Conservation (phyloP, 2,888 invertebrate species). For the Epiblema foenella region DNA sequence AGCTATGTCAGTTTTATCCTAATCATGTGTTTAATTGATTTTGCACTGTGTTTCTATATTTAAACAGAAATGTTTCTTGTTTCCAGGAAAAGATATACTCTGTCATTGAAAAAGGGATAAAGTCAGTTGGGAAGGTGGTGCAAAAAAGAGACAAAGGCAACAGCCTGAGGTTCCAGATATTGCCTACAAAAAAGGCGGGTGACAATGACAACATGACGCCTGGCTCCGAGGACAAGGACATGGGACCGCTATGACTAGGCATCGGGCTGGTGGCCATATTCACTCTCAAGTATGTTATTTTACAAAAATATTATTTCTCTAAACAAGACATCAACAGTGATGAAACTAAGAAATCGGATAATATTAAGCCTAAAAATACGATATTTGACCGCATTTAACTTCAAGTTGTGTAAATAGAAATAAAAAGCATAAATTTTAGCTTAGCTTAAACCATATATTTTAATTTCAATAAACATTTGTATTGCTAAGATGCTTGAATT, state of each 20-base stretch:
- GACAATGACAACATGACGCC: slow-evolving; percentile 51
- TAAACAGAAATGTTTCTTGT: slow-evolving; percentile 25
- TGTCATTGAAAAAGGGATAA: slow-evolving; percentile 82
- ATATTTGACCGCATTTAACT: slow-evolving; percentile 32
- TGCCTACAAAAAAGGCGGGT: slow-evolving; percentile 73
- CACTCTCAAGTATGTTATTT: slow-evolving; percentile 65
- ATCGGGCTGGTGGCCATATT: slow-evolving; percentile 59
- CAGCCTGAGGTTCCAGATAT: slow-evolving; percentile 86
- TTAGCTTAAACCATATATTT: slow-evolving; percentile 25
- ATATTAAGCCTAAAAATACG: slow-evolving; percentile 28
- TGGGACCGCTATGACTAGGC: slow-evolving; percentile 78
- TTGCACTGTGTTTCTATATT: neutral
- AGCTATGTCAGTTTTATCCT: neutral
- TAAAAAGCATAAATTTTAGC: slow-evolving; percentile 14
- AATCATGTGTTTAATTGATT: no score
- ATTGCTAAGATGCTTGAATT: slow-evolving; percentile 32
- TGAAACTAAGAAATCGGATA: slow-evolving; percentile 43
- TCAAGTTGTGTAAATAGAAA: slow-evolving; percentile 11
- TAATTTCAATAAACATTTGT: slow-evolving; percentile 25
- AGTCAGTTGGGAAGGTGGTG: slow-evolving; percentile 81
- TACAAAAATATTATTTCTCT: slow-evolving; percentile 61
- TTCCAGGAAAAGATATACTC: slow-evolving; percentile 86
- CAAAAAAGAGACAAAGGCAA: slow-evolving; percentile 87
- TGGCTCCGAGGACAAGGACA: slow-evolving; percentile 55
- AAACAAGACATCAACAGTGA: slow-evolving; percentile 45